Conservation (phyloP, 2,888 invertebrate species). For the Harpalus rubripes region DNA sequence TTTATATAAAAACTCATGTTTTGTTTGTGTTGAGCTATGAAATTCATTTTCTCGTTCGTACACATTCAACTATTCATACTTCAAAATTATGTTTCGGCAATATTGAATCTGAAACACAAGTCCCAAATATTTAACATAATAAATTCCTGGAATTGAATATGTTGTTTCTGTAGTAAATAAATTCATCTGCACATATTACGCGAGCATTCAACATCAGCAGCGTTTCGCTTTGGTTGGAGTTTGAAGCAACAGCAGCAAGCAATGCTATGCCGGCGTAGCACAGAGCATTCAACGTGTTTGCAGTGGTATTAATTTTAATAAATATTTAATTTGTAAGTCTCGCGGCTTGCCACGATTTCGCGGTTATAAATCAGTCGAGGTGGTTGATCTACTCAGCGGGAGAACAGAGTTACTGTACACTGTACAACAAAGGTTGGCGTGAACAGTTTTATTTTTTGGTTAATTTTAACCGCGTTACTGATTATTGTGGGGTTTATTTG, state of each 20-base stretch:
- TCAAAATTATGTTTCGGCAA: not conserved
- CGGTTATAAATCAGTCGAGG: slow-evolving; percentile 53
- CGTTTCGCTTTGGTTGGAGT: not conserved
- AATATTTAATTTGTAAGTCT: slow-evolving; percentile 52
- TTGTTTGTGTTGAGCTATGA: not conserved
- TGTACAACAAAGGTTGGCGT: slow-evolving; percentile 17
- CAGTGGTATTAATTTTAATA: slow-evolving; percentile 58
- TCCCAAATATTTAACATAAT: slow-evolving; percentile 27
- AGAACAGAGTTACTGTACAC: slow-evolving; percentile 16
- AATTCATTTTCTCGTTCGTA: not conserved
- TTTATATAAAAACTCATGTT: not conserved
- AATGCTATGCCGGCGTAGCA: not conserved
- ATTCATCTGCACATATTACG: slow-evolving; percentile 33
- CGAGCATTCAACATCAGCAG: not conserved
- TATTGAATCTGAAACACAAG: slow-evolving; percentile 14
- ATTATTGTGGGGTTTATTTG: slow-evolving; percentile 36
- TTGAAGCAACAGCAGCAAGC: not conserved
- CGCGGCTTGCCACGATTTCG: slow-evolving; percentile 38
- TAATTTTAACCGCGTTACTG: slow-evolving; percentile 49
- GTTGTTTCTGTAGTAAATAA: slow-evolving; percentile 22
- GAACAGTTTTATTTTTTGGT: slow-evolving; percentile 46
- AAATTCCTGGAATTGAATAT: slow-evolving; percentile 18
- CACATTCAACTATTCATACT: not conserved
- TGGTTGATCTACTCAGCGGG: slow-evolving; percentile 39
- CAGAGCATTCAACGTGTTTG: slow-evolving; percentile 37